Evolutionary conservation across 2,888 invertebrate genomes (phyloP).

Genomic region (Eurois occulta): DNA sequence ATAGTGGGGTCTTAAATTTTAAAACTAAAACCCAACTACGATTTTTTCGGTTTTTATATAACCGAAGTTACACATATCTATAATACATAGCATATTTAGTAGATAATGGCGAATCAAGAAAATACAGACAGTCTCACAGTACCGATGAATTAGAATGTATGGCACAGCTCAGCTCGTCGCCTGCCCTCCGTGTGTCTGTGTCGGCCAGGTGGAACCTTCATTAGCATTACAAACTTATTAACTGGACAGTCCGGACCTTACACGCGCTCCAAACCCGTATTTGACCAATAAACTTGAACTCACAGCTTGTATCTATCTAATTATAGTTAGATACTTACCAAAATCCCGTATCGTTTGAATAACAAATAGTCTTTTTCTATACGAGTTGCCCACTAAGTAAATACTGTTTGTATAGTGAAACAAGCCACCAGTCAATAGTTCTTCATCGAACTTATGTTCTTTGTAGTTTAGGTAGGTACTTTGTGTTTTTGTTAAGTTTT

Average conservation of each 20-base stretch:
- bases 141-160: constrained; percentile 60
- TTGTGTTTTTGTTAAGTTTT: constrained; percentile 76
- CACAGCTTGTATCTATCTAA: constrained; percentile 53
- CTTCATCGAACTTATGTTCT: constrained; percentile 62
- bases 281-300: constrained; percentile 75
- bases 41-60: not conserved
- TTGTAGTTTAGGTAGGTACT: constrained; percentile 55
- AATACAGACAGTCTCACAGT: constrained; percentile 3
- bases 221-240: constrained; percentile 86
- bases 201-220: constrained; percentile 82
- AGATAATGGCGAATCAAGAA: not conserved
- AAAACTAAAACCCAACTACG: not conserved
- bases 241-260: constrained; percentile 79
- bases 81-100: not conserved
- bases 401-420: constrained; percentile 39
- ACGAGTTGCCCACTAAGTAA: constrained; percentile 17
- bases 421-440: constrained; percentile 31
- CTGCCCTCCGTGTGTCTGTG: constrained; percentile 49
- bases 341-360: constrained; percentile 59
- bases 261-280: constrained; percentile 76
- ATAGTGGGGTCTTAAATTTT: not conserved
- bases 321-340: constrained; percentile 47
- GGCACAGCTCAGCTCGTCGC: constrained; percentile 57
- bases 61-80: not conserved
- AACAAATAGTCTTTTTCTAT: constrained; percentile 26